Conservation (phyloP, 2,888 invertebrate species). For the Amblyjoppa proteus region DNA sequence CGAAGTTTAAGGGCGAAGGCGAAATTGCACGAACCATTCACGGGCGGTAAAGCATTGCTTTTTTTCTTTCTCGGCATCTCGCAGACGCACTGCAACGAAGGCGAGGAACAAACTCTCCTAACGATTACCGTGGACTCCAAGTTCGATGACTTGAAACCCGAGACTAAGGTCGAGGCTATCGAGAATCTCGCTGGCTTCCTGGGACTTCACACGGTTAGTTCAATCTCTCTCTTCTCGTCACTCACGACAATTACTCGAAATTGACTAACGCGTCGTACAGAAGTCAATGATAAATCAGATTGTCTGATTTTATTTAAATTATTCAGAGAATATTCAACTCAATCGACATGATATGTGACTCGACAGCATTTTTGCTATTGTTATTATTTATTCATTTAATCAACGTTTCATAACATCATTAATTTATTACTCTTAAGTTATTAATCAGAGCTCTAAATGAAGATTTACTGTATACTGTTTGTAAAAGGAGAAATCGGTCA, state of each 20-base stretch:
- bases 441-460: too few species aligned
- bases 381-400: background rate
- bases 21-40: constrained; percentile 45
- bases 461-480: background rate
- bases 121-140: constrained; percentile 90
- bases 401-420: too few species aligned
- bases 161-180: constrained; percentile 89
- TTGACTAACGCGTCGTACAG: background rate
- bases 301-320: background rate
- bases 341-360: background rate
- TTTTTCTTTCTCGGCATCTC: constrained; percentile 66
- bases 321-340: background rate
- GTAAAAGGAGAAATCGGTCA: background rate
- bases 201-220: constrained; percentile 88
- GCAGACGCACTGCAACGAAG: constrained; percentile 84
- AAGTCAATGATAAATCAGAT: constrained; percentile 2
- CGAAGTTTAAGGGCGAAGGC: constrained; percentile 7
- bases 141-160: constrained; percentile 88
- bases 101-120: constrained; percentile 87
- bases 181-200: constrained; percentile 91
- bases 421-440: too few species aligned
- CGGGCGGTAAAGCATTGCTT: background rate
- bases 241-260: constrained; percentile 41
- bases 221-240: constrained; percentile 38
- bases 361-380: background rate